Base-by-base conservation (phyloP, 2,797 vertebrate species). In the Pachyuromys duprasi region DNA sequence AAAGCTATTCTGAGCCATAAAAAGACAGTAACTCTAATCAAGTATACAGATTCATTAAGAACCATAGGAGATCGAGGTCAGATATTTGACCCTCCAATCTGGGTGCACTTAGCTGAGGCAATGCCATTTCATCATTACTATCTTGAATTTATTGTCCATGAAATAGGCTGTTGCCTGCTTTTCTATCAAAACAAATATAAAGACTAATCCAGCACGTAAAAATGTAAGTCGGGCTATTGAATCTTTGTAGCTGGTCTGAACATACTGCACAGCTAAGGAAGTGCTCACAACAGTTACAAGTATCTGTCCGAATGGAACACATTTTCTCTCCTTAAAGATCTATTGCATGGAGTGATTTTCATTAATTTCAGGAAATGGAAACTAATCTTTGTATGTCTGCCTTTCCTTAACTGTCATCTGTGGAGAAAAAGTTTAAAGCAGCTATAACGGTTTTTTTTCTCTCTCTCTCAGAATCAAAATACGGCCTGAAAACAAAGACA, bases 151-250 rank as follows among this genome's bases (percentile, higher is more conserved):
- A 98, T 98, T 98, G 98, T 97, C 98, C 98, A 98, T 98, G 97
- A 99, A 98, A 98, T 98, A 98, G 98, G 97, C 98, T 98, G 97
- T 98, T 98, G 98, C 97, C 98, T 98, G 97, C 97, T 98, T 98
- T 98, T 98, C 97, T 98, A 97, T 98, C 97, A 98, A 98, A 98
- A 98, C 98, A 98, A 98, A 98, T 98, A 98, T 97, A 98, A 98
- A 98, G 97, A 97, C 97, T 98, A 98, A 98, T 98, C 97, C 98
- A 97, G 96, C 90, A 98, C 95, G 90, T 97, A 98, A 98, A 98
- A 98, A 97, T 97, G 76, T 97, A 98, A 98, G 94, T 97, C 96
- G 89, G 96, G 97, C 95, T 97, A 98, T 93, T 97, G 94, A 97
- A 97, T 98, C 89, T 79, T 97, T 86, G 79, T 96, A 95, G 93